These are phyloP conservation scores for Thymelicus sylvestris DNA, from an alignment of 2,888 invertebrate genomes.

Conservation along the genomic window DNA sequence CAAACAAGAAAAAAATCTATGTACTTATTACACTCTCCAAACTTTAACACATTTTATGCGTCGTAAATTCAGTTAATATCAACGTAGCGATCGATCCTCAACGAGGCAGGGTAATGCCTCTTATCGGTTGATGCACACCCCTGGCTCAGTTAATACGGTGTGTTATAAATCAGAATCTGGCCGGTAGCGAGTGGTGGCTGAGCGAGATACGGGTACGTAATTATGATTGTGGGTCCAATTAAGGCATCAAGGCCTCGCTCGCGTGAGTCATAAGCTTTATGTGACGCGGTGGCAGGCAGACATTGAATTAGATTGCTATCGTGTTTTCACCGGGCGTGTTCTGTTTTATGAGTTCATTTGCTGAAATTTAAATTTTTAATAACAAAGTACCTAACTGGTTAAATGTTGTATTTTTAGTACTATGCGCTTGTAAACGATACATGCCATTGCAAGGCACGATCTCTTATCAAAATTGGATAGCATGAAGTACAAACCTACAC, in stretches of 20 bases:
- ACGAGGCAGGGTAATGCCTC: slow-evolving; percentile 1
- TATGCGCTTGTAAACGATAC: too few relatives aligned
- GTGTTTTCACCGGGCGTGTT: not conserved
- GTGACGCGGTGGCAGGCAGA: slow-evolving; percentile 4
- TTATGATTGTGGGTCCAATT: slow-evolving; percentile 26
- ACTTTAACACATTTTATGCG: not conserved
- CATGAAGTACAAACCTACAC: too few relatives aligned
- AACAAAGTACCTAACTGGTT: too few relatives aligned
- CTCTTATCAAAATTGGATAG: too few relatives aligned
- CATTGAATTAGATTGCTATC: slow-evolving; percentile 9
- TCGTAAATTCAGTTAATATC: not conserved
- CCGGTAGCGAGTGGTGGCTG: slow-evolving; percentile 16
- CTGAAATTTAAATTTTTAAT: not conserved
- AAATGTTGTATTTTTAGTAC: too few relatives aligned
- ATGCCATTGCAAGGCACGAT: too few relatives aligned
- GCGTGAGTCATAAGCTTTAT: slow-evolving; percentile 7
- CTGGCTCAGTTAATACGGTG: not conserved
- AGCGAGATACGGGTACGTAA: slow-evolving; percentile 22
- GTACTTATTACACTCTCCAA: not conserved
- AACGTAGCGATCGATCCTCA: not conserved
- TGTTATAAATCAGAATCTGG: slow-evolving; percentile 15
- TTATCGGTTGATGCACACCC: slow-evolving; percentile 2
- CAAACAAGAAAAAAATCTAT: too few relatives aligned
- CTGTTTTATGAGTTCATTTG: not conserved
- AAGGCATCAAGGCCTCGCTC: slow-evolving; percentile 13